Evolutionary conservation across 2,113 vertebrate species (phyloP).

Genomic region (Pelecanoides urinatrix): DNA sequence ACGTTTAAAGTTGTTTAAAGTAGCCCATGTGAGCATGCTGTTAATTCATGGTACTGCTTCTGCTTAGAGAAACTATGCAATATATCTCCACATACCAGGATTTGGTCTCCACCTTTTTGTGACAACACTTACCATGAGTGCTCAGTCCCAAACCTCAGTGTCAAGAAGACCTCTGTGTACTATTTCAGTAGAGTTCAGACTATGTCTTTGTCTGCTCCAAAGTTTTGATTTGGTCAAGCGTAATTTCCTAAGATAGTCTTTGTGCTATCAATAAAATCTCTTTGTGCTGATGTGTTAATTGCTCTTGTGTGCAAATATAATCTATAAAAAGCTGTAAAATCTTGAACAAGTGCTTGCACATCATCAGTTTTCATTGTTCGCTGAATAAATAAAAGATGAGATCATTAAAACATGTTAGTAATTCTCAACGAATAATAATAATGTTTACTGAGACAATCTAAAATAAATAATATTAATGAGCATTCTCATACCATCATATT

Average conservation of each 20-base stretch:
- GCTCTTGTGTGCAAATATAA: neutral
- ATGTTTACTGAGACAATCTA: neutral
- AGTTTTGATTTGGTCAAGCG: neutral
- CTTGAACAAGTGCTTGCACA: neutral
- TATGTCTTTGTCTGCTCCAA: neutral
- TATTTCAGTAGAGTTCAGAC: neutral
- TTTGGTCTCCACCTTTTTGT: neutral
- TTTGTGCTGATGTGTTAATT: neutral
- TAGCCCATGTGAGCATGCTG: neutral
- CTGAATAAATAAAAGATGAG: constrained; percentile 8
- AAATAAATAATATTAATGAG: constrained; percentile 31
- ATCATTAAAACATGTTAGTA: neutral
- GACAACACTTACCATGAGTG: neutral
- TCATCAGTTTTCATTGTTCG: constrained; percentile 26
- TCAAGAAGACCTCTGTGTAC: neutral
- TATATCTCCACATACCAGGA: neutral
- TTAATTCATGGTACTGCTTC: neutral
- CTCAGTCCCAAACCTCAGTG: neutral
- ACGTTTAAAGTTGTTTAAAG: neutral
- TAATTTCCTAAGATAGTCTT: neutral
- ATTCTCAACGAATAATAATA: neutral
- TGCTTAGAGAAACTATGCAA: neutral
- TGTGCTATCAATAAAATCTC: neutral
- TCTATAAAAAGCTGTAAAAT: neutral
- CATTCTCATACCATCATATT: neutral